Percentiles rank a stretch among this genome's conserved stretches.
These are phyloP conservation scores for Mus minutoides DNA, from an alignment of 2,797 vertebrate genomes.

Conservation along the genomic window DNA sequence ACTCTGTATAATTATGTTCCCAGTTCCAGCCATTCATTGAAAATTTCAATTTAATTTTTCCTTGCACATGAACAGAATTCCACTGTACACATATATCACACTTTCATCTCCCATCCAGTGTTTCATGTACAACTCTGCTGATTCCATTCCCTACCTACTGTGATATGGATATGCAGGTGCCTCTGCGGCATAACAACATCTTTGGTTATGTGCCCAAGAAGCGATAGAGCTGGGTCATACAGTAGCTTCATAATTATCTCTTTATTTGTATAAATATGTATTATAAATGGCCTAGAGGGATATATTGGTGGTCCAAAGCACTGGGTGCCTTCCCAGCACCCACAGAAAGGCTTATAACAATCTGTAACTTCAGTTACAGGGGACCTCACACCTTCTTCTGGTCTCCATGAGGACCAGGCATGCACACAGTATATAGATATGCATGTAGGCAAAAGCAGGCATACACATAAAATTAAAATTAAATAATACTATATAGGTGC, in stretches of 20 bases:
- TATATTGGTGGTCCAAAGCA: not conserved
- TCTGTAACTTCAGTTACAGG: not conserved
- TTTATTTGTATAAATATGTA: not conserved
- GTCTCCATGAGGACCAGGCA: not conserved
- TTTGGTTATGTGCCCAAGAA: not conserved
- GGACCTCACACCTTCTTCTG: not conserved
- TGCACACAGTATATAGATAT: not conserved
- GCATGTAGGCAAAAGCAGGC: not conserved
- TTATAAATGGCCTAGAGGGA: not conserved
- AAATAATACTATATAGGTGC: not conserved
- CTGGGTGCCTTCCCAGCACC: not conserved
- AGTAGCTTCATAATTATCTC: not conserved
- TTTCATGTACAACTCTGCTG: not conserved
- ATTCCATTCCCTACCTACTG: not conserved
- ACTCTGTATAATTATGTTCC: not conserved
- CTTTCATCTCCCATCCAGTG: not conserved
- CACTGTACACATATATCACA: not conserved
- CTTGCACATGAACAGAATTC: not conserved
- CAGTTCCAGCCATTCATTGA: not conserved
- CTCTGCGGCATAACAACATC: not conserved
- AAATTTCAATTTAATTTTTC: not conserved
- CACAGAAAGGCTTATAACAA: not conserved
- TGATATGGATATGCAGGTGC: not conserved
- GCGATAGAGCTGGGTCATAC: not conserved
- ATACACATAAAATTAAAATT: not conserved